Base-by-base conservation (phyloP, 1,140 invertebrate species). In the Maniola jurtina region DNA sequence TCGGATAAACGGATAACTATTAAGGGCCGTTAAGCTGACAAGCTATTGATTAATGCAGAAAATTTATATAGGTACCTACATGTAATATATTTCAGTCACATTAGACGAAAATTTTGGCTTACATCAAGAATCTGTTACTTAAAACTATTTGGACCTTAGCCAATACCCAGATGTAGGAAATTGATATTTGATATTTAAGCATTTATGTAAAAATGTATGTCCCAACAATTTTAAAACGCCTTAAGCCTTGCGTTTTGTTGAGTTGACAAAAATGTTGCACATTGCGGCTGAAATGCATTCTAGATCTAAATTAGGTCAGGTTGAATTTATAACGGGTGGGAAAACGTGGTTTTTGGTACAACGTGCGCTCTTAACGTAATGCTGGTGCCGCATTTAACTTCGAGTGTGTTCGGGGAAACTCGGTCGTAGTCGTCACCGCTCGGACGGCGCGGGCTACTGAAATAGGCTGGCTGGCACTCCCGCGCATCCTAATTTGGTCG, bases 401-500 rank as follows among this genome's bases (percentile, higher is more conserved):
- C 64, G 55, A 15, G 61, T 9, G 57, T 9, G 61, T 66, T 71
- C 74, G 73, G 61, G 16, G 33, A n/a, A 40, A 25, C 33, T 75
- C 82, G 78, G 73, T 55, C 48, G 15, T 25, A 52, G 70, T 36
- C 63, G 64, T 75, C 79, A 74, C 25, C 15, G 48, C 13, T 81
- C 79, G 78, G 78, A 52, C 40, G 56, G 72, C 73, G 79, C 79
- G 71, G 66, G 72, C 71, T 77, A 72, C 81, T 80, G 81, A 90
- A 90, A 90, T 90, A 90, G 84, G 75, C 77, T 68, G 75, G 77
- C 75, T 73, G 70, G 50, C 64, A 79, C 71, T 73, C 69, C 61
- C 68, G 70, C 80, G 77, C 76, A 83, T 81, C 88, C 88, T 83
- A 88, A 90, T 90, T 90, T 90, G 88, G 88, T 82, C 70, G 77